Evolutionary conservation across 2,113 vertebrate genomes (phyloP).

Genomic region (Galemys pyrenaicus): DNA sequence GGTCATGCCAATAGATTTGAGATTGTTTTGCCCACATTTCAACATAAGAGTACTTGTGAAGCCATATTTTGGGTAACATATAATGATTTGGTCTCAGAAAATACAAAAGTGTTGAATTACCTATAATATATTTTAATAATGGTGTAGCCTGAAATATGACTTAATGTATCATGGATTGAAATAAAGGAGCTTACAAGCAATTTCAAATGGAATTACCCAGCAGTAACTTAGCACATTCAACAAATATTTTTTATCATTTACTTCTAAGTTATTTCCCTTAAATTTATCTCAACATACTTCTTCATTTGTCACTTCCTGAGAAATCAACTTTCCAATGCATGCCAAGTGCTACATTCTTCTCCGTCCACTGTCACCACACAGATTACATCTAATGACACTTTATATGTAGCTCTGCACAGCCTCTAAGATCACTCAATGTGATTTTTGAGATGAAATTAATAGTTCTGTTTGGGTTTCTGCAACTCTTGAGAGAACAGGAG

Average conservation of each 20-base stretch:
- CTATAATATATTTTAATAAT: not conserved
- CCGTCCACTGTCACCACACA: not conserved
- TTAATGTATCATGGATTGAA: not conserved
- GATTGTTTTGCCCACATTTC: not conserved
- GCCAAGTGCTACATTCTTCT: not conserved
- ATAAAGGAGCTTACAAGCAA: not conserved
- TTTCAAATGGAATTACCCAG: not conserved
- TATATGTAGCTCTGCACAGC: not conserved
- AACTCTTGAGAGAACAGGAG: constrained; percentile 21
- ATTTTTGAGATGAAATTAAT: constrained; percentile 19
- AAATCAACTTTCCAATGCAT: not conserved
- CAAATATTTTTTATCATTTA: not conserved
- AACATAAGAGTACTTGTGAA: not conserved
- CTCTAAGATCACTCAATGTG: not conserved
- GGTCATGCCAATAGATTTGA: not conserved
- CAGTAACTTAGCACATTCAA: not conserved
- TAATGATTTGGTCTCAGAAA: not conserved
- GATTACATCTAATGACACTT: not conserved
- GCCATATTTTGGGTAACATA: not conserved
- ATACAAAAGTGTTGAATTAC: not conserved
- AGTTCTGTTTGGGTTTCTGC: not conserved
- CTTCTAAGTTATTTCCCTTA: not conserved
- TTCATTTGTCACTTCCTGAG: not conserved
- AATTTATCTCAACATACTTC: not conserved
- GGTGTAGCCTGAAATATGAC: not conserved